phyloP scores from a whole-genome alignment of 2,797 vertebrate genomes.

The Ispidina picta region DNA sequence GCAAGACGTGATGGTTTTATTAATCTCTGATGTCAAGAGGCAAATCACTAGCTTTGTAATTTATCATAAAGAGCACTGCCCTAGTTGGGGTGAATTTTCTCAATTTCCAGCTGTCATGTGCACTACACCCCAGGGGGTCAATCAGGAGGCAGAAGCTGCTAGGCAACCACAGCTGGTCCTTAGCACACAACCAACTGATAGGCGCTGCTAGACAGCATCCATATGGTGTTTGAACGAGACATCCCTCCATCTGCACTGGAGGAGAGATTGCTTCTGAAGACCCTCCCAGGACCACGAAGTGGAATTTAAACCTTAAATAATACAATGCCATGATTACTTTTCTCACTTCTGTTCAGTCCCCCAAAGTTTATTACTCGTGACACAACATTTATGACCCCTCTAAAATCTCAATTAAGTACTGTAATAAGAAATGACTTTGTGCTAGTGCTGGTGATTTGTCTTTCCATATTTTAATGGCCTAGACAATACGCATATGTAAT shows the following conservation, averaged over 20 bases:
- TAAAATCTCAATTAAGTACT: slow-evolving; percentile 26
- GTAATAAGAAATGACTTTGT: background rate
- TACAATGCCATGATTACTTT: background rate
- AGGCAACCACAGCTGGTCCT: slow-evolving; percentile 6
- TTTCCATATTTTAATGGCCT: background rate
- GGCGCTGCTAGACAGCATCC: slow-evolving; percentile 6
- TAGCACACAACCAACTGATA: background rate
- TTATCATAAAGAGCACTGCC: background rate
- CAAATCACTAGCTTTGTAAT: background rate
- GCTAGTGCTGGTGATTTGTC: background rate
- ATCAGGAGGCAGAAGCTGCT: background rate
- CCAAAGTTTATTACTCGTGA: background rate
- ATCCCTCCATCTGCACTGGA: background rate
- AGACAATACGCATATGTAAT: background rate
- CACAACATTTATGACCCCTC: slow-evolving; percentile 3
- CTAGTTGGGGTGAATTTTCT: background rate
- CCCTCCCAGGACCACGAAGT: background rate
- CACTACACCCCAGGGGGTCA: background rate
- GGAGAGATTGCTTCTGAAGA: background rate
- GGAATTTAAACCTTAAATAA: slow-evolving; percentile 14
- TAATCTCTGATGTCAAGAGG: background rate
- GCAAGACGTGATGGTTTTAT: background rate
- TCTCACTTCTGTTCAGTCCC: background rate
- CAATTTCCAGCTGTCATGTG: background rate
- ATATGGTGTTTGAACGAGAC: background rate